A percentile compares a stretch with the other conserved stretches of the same genome.
Evolutionary conservation across 2,888 invertebrate genomes (phyloP).

Genomic region (Willowsia nigromaculata): DNA sequence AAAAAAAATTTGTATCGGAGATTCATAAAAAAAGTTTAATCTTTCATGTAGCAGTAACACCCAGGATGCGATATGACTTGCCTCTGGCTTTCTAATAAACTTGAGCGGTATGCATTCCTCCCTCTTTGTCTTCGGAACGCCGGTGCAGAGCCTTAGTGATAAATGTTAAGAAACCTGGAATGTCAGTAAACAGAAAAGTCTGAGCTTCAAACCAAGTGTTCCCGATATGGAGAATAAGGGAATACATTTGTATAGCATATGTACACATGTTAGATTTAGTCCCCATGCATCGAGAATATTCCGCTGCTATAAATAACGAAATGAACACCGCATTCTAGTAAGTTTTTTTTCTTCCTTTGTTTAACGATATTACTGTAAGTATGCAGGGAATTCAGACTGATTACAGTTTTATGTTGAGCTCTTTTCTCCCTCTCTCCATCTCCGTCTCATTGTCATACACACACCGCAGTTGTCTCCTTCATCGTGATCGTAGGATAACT

Average conservation of each 20-base stretch:
- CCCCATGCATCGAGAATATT: not conserved
- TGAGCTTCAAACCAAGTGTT: not conserved
- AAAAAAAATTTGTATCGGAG: not conserved
- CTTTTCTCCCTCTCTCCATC: conserved; percentile 36
- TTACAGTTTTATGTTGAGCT: conserved; percentile 63
- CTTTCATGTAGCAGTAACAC: not conserved
- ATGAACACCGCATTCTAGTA: conserved; percentile 12
- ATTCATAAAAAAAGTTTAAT: not conserved
- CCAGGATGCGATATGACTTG: not conserved
- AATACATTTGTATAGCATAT: no score
- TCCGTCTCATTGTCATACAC: conserved; percentile 4
- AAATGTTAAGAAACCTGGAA: not conserved
- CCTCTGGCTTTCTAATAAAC: conserved; percentile 26
- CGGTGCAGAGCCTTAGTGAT: not conserved
- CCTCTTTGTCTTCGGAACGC: not conserved
- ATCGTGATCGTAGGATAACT: not conserved
- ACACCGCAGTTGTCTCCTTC: not conserved
- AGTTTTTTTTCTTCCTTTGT: not conserved
- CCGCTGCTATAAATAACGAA: conserved; percentile 20
- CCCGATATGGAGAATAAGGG: no score
- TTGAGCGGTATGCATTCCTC: conserved; percentile 13
- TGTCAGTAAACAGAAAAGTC: not conserved
- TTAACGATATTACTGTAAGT: conserved; percentile 41
- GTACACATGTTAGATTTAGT: not conserved
- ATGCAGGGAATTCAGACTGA: conserved; percentile 57